Evolutionary conservation across 2,797 vertebrate species (phyloP).

Genomic region (Eptatretus atami): DNA sequence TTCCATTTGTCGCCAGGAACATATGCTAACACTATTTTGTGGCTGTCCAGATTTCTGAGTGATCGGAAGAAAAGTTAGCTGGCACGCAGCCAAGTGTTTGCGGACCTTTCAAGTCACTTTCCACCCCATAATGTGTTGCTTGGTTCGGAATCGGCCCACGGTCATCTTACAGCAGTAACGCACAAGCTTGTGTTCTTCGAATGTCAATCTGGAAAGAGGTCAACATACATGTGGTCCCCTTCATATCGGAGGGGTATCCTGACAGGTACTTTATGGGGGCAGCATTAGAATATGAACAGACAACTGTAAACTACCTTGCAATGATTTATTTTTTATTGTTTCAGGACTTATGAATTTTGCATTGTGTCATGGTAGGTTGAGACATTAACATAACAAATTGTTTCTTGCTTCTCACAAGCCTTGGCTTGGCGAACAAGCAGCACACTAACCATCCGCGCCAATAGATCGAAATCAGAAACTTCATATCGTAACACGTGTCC

Average conservation of each 20-base stretch:
- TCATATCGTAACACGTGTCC: conserved; percentile 91
- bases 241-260: conserved; percentile 87
- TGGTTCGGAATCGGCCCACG: conserved; percentile 89
- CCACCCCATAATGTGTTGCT: conserved; percentile 85
- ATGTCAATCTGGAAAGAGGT: conserved; percentile 97
- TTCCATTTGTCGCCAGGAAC: no score
- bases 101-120: conserved; percentile 77
- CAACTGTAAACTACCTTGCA: background rate
- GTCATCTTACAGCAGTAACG: conserved; percentile 98
- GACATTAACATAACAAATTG: background rate
- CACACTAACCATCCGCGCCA: conserved; percentile 81
- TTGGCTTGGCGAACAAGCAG: conserved; percentile 93
- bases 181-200: conserved; percentile 97
- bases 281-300: no score
- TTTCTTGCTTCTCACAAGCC: conserved; percentile 16
- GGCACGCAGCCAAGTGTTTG: conserved; percentile 72
- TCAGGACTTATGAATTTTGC: background rate
- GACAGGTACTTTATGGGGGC: conserved; percentile 32
- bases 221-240: conserved; percentile 98
- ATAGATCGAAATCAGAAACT: conserved; percentile 95
- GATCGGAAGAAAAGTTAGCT: conserved; percentile 81
- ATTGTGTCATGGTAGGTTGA: background rate
- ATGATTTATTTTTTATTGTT: background rate
- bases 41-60: conserved; percentile 29
- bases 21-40: background rate